Percentiles rank a stretch among this genome's conserved stretches.
Conservation (phyloP, 2,113 vertebrate species). For the Cyprinodon tularosa region DNA sequence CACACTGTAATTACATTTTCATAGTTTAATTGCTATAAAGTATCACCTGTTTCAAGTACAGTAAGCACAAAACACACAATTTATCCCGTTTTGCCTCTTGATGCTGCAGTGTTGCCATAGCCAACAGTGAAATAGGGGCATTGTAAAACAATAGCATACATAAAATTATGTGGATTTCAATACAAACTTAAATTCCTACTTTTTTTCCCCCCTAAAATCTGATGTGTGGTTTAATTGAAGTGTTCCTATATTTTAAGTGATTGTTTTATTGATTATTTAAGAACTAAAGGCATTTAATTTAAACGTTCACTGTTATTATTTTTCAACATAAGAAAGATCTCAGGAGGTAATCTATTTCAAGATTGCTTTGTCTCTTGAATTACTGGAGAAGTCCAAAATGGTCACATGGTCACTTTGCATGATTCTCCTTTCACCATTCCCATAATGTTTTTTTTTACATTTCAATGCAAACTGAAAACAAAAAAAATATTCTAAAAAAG, state of each 20-base stretch:
- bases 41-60: slow-evolving; percentile 53
- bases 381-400: slow-evolving; percentile 18
- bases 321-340: background rate
- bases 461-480: background rate
- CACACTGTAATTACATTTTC: slow-evolving; percentile 22
- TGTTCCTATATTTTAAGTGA: background rate
- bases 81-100: slow-evolving; percentile 34
- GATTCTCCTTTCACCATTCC: slow-evolving; percentile 35
- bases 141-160: slow-evolving; percentile 48
- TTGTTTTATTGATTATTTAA: slow-evolving; percentile 17
- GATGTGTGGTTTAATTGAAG: slow-evolving; percentile 4
- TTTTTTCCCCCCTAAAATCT: background rate
- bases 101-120: slow-evolving; percentile 42
- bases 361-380: slow-evolving; percentile 38
- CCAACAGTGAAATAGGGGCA: slow-evolving; percentile 18
- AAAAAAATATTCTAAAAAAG: slow-evolving; percentile 12
- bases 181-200: slow-evolving; percentile 6
- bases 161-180: slow-evolving; percentile 50
- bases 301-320: slow-evolving; percentile 21
- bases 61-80: slow-evolving; percentile 46
- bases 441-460: slow-evolving; percentile 28
- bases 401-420: slow-evolving; percentile 51
- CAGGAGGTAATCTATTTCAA: slow-evolving; percentile 42
- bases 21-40: slow-evolving; percentile 39
- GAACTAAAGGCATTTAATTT: slow-evolving; percentile 39